Base-by-base conservation (phyloP, 2,888 invertebrate genomes). In the Apocheima hispidaria region DNA sequence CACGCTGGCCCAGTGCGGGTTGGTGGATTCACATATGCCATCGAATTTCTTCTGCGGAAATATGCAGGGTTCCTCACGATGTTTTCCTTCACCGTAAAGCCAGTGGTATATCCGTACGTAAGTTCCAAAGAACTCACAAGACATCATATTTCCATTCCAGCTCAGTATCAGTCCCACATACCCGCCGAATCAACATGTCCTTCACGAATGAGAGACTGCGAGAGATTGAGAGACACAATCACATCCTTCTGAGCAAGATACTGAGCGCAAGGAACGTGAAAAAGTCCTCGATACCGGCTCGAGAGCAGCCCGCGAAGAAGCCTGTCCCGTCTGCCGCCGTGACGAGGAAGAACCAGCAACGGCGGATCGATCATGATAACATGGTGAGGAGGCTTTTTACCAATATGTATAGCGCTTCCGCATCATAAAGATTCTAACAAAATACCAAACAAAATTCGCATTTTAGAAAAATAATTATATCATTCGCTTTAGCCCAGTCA, bases 201-300 rank as follows among this genome's bases (percentile, higher is more conserved):
- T 94, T 94, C 72, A 84, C 94, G 0, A 94, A 94, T 76, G 93
- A 93, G n/a, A 86, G 94, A 3, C 83, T 94, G 51, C 87, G 94
- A 0, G 94, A 94, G 72, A 94, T 94, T 14, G 94, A 94, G 68
- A 84, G 94, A 1, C 94, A 94, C 73, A 94, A 94, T 73, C 91
- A 94, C 68, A 94, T 94, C 9, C 80, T 94, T 2, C 76, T 94
- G 9, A 86, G 88, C 36, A 94, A 94, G 82, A 94, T 94, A 65
- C 77, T 94, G 56, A 88, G 89, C 50, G 93, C 88, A 0, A 79
- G 90, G n/a, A 88, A 89, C 67, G 71, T 65, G 1, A 77, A 71
- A 53, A 87, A 86, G 75, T 83, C 88, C 10, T 83, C 90, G 57
- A 84, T 89, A 62, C 86, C 92, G 0, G 21, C 78, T 0, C 68